Conservation (phyloP, 2,113 vertebrate genomes). For the Burhinus oedicnemus region DNA sequence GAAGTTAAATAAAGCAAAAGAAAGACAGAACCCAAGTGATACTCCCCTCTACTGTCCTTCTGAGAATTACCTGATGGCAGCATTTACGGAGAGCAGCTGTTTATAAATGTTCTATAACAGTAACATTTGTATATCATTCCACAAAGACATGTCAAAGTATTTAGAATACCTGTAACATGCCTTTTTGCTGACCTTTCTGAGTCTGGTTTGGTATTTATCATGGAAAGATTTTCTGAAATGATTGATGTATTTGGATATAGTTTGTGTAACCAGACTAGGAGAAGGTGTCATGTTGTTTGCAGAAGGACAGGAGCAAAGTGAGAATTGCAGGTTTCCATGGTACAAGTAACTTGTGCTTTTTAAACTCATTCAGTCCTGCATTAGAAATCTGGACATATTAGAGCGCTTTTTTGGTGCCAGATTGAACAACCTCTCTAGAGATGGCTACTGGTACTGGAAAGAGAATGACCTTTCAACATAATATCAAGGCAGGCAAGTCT, state of each 20-base stretch:
- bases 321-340: not conserved
- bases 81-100: not conserved
- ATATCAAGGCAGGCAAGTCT: not conserved
- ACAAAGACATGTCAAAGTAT: not conserved
- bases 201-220: conserved; percentile 45
- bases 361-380: not conserved
- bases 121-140: conserved; percentile 2
- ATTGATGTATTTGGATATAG: conserved; percentile 35
- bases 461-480: not conserved
- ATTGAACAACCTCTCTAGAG: not conserved
- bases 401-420: not conserved
- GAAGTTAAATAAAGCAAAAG: conserved; percentile 5
- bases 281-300: not conserved
- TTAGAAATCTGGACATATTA: not conserved
- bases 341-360: not conserved
- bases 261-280: not conserved
- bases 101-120: not conserved
- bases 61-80: not conserved
- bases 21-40: not conserved
- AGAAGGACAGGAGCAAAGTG: not conserved
- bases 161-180: not conserved
- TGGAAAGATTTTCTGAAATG: conserved; percentile 15
- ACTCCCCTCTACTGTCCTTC: not conserved
- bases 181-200: conserved; percentile 56
- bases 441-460: not conserved